Evolutionary conservation across 2,113 vertebrate species (phyloP).

Genomic region (Phalacrocorax pelagicus): DNA sequence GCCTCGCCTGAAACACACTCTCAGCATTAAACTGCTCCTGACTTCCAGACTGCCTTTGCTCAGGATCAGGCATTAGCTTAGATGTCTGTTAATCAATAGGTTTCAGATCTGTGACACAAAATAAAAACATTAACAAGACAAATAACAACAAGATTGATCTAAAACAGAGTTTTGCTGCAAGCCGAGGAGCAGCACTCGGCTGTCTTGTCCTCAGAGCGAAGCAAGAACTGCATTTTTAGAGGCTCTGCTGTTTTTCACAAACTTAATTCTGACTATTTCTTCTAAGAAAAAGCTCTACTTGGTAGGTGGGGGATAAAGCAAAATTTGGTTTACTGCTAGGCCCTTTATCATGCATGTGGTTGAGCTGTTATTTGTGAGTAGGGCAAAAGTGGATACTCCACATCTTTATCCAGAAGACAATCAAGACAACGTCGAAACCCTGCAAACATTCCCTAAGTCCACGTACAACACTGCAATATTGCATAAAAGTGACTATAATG

Average conservation of each 20-base stretch:
- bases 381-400: neutral
- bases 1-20: neutral
- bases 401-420: neutral
- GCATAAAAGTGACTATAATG: neutral
- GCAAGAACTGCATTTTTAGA: neutral
- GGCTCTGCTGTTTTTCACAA: neutral
- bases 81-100: neutral
- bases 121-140: neutral
- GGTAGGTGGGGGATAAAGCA: neutral
- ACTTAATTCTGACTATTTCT: neutral
- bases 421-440: neutral
- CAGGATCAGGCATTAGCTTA: neutral
- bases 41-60: neutral
- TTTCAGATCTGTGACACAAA: neutral
- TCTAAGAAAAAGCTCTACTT: neutral
- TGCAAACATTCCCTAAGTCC: neutral
- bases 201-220: neutral
- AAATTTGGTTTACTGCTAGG: neutral
- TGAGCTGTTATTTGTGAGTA: neutral
- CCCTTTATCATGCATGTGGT: neutral
- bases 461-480: neutral
- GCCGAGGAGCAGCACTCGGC: accelerated
- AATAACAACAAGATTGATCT: neutral
- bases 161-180: neutral
- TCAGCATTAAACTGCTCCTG: neutral